phyloP scores from a whole-genome alignment of 2,113 vertebrate species.

The Spea multiplicata region DNA sequence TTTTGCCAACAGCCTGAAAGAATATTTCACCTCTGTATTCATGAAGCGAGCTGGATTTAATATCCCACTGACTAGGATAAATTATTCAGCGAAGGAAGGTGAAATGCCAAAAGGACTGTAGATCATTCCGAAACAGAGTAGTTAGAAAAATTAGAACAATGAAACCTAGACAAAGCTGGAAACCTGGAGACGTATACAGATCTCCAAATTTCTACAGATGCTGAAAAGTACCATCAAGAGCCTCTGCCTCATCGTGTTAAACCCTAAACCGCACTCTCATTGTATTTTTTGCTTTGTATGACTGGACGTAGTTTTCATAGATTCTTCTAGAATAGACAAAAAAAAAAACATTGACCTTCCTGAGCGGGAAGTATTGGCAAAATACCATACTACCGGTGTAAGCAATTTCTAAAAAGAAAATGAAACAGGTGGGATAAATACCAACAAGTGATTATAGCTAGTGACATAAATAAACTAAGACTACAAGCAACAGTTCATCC shows the following conservation, averaged over 20 bases:
- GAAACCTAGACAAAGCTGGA: constrained; percentile 22
- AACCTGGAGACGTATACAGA: constrained; percentile 20
- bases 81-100: constrained; percentile 48
- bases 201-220: constrained; percentile 5
- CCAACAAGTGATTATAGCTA: too few relatives aligned
- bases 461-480: too few relatives aligned
- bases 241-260: background rate
- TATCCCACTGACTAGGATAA: constrained; percentile 48
- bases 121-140: constrained; percentile 40
- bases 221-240: background rate
- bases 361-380: too few relatives aligned
- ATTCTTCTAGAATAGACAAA: too few relatives aligned
- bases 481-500: too few relatives aligned
- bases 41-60: constrained; percentile 46
- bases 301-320: too few relatives aligned
- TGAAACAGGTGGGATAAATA: too few relatives aligned
- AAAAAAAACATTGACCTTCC: too few relatives aligned
- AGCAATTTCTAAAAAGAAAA: too few relatives aligned
- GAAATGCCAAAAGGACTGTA: constrained; percentile 49
- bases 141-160: constrained; percentile 47
- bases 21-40: constrained; percentile 46
- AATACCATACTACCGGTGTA: too few relatives aligned
- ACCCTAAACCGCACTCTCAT: background rate
- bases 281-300: background rate
- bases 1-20: constrained; percentile 47